Evolutionary conservation across 2,888 invertebrate species (phyloP).

Genomic region (Trisateles emortualis): DNA sequence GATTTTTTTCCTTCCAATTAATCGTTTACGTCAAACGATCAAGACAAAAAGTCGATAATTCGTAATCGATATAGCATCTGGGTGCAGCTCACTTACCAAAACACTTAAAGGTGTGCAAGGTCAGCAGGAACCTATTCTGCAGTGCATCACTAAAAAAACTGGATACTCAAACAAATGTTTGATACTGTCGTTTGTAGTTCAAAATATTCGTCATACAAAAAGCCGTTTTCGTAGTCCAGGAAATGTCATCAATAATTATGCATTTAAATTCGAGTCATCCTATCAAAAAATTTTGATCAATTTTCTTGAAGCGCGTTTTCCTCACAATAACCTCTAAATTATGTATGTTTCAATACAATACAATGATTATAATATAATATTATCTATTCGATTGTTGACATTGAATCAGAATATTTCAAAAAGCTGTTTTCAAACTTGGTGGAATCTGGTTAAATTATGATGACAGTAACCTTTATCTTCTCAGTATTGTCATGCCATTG

Average conservation of each 20-base stretch:
- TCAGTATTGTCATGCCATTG: no score
- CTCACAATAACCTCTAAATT: slow-evolving; percentile 7
- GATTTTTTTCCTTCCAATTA: no score
- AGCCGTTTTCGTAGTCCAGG: background rate
- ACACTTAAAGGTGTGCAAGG: slow-evolving; percentile 26
- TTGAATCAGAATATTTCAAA: slow-evolving; percentile 1
- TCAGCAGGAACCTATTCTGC: slow-evolving; percentile 34
- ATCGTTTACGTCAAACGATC: no score
- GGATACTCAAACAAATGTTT: slow-evolving; percentile 30
- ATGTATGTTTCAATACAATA: background rate
- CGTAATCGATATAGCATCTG: background rate
- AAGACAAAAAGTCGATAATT: background rate
- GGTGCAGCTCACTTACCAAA: slow-evolving; percentile 11
- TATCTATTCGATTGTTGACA: slow-evolving; percentile 1
- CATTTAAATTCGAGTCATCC: background rate
- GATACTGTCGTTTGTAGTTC: slow-evolving; percentile 6
- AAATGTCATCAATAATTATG: background rate
- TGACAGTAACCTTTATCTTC: background rate
- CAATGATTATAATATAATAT: background rate
- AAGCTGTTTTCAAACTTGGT: background rate
- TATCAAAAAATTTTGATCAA: background rate
- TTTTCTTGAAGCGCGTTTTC: slow-evolving; percentile 3
- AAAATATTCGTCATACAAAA: background rate
- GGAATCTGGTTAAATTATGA: background rate
- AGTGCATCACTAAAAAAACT: slow-evolving; percentile 36